Conservation (phyloP, 2,888 invertebrate genomes). For the Pandemis cinnamomeana region DNA sequence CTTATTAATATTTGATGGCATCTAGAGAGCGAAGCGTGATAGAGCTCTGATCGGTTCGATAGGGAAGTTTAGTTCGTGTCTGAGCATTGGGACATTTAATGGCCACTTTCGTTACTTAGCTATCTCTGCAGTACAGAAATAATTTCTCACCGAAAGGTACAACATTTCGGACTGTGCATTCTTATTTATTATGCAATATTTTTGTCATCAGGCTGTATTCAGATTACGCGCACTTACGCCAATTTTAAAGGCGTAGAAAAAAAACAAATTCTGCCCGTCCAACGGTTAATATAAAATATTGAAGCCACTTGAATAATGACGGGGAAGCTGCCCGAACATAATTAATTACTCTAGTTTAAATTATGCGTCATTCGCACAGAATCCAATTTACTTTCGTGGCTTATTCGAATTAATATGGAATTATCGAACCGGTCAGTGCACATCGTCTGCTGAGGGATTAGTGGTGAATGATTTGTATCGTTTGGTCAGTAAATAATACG, state of each 20-base stretch:
- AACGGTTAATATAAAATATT: slow-evolving; percentile 36
- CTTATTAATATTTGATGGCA: slow-evolving; percentile 37
- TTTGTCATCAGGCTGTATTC: not conserved
- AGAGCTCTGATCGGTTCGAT: slow-evolving; percentile 36
- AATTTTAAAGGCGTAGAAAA: slow-evolving; percentile 19
- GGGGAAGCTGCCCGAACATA: slow-evolving; percentile 58
- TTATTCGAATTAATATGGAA: slow-evolving; percentile 72
- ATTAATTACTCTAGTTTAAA: slow-evolving; percentile 71
- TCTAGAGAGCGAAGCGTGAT: slow-evolving; percentile 32
- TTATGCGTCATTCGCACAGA: slow-evolving; percentile 74
- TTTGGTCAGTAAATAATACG: slow-evolving; percentile 32
- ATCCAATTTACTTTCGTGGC: slow-evolving; percentile 72
- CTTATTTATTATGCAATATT: not conserved
- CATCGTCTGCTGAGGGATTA: slow-evolving; percentile 54
- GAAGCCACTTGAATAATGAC: slow-evolving; percentile 50
- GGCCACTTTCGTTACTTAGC: not conserved
- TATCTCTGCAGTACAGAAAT: not conserved
- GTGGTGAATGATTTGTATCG: slow-evolving; percentile 49
- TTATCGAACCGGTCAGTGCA: slow-evolving; percentile 68
- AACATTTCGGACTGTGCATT: not conserved
- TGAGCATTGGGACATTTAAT: slow-evolving; percentile 12
- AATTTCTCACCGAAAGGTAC: not conserved
- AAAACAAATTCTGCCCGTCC: slow-evolving; percentile 12
- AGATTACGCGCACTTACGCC: slow-evolving; percentile 19
- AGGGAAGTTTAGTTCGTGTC: slow-evolving; percentile 19